Percentiles rank a stretch among this genome's conserved stretches.
Evolutionary conservation across 2,113 vertebrate genomes (phyloP).

Genomic region (Lepus timidus): DNA sequence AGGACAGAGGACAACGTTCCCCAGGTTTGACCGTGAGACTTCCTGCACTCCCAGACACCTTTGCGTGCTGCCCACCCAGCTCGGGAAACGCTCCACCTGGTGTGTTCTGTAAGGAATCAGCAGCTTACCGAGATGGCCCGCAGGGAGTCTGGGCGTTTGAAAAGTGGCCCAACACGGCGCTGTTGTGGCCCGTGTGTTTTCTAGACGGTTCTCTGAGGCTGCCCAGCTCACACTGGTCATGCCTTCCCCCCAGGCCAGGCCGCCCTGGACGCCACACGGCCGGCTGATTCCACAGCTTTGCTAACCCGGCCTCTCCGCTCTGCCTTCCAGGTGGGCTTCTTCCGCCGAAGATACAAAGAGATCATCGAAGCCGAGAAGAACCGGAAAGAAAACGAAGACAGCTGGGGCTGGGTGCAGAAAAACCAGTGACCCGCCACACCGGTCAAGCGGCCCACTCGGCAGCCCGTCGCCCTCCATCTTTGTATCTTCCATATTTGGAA

Average conservation of each 20-base stretch:
- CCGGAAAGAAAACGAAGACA: constrained; percentile 97
- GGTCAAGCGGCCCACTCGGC: constrained; percentile 83
- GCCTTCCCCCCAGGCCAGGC: not conserved
- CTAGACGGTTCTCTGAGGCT: not conserved
- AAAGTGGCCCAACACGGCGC: not conserved
- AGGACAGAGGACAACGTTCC: not conserved
- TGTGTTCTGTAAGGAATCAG: not conserved
- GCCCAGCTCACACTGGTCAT: not conserved
- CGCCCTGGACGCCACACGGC: fast-evolving
- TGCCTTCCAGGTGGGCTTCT: constrained; percentile 97
- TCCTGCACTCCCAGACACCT: not conserved
- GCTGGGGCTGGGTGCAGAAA: constrained; percentile 99
- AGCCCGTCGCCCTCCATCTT: constrained; percentile 89
- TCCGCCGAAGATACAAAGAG: constrained; percentile 97
- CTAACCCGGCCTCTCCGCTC: constrained; percentile 12
- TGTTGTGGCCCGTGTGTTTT: not conserved
- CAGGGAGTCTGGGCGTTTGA: not conserved
- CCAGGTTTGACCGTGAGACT: not conserved
- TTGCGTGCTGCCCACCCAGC: not conserved
- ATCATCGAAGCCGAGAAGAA: constrained; percentile 98
- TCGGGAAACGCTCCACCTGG: not conserved
- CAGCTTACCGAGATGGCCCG: not conserved
- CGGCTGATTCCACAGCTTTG: not conserved
- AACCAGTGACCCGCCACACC: constrained; percentile 92
- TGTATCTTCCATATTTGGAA: constrained; percentile 99